A percentile compares a stretch with the other conserved stretches of the same genome.
Conservation (phyloP, 1,140 invertebrate species). For the Drosophila ananassae region DNA sequence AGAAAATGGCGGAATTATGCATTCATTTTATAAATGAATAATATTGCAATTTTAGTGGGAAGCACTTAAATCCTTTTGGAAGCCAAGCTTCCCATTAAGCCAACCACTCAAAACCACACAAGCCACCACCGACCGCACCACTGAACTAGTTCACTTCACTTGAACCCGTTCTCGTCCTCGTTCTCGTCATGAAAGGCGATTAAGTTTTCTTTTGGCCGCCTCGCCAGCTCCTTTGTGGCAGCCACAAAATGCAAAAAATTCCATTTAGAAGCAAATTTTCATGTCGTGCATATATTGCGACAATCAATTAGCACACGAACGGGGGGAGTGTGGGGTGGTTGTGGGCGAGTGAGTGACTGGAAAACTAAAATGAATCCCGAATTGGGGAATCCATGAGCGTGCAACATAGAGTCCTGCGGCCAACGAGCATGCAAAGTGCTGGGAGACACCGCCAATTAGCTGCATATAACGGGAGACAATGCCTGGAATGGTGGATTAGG, state of each 20-base stretch:
- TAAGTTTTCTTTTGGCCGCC: slow-evolving; percentile 28
- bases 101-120: neutral
- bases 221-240: slow-evolving; percentile 26
- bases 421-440: slow-evolving; percentile 39
- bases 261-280: slow-evolving; percentile 47
- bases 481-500: slow-evolving; percentile 61
- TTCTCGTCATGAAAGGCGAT: slow-evolving; percentile 15
- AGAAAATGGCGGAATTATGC: neutral
- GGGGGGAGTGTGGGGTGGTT: neutral
- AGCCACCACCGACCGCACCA: neutral
- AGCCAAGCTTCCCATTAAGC: neutral
- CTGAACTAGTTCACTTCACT: slow-evolving; percentile 41
- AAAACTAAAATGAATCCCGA: slow-evolving; percentile 31
- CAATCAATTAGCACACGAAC: slow-evolving; percentile 50
- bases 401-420: neutral
- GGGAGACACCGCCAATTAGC: slow-evolving; percentile 69
- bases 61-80: neutral
- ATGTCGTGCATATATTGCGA: slow-evolving; percentile 52
- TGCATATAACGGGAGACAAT: slow-evolving; percentile 74
- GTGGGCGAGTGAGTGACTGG: slow-evolving; percentile 26
- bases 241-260: slow-evolving; percentile 40
- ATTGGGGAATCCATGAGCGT: slow-evolving; percentile 13
- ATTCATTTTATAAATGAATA: neutral
- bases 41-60: neutral
- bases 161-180: slow-evolving; percentile 20